Conservation (phyloP, 2,888 invertebrate genomes). For the Unio pictorum region DNA sequence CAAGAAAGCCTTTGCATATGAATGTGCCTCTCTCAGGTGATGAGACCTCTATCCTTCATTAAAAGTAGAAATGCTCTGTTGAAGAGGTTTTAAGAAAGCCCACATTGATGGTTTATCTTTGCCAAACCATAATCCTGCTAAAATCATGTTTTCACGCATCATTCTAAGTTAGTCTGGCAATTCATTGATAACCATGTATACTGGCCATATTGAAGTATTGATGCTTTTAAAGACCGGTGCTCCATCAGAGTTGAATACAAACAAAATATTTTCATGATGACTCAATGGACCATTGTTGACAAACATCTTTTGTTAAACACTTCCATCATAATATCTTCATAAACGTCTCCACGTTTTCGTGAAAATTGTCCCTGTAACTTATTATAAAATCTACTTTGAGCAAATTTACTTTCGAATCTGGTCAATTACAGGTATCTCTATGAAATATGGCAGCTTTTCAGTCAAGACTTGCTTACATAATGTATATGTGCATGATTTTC, state of each 20-base stretch:
- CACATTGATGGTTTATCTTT: background rate
- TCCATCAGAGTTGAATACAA: slow-evolving; percentile 17
- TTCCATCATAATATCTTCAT: slow-evolving; percentile 17
- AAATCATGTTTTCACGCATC: slow-evolving; percentile 16
- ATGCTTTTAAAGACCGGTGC: slow-evolving; percentile 13
- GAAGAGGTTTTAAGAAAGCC: slow-evolving; percentile 11
- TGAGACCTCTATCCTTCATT: slow-evolving; percentile 2
- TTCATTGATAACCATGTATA: slow-evolving; percentile 20
- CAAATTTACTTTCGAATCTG: slow-evolving; percentile 12
- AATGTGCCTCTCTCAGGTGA: slow-evolving; percentile 7
- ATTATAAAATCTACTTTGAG: slow-evolving; percentile 8
- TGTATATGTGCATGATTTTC: slow-evolving; percentile 1
- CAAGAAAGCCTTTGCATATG: slow-evolving; percentile 2
- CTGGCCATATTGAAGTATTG: slow-evolving; percentile 15
- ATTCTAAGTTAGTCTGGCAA: slow-evolving; percentile 13
- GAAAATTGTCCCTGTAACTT: slow-evolving; percentile 8
- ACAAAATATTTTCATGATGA: no score
- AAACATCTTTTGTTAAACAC: no score
- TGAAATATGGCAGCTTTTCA: slow-evolving; percentile 3
- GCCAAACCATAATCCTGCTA: slow-evolving; percentile 12
- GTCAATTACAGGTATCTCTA: slow-evolving; percentile 10
- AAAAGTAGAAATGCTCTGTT: background rate
- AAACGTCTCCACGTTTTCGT: slow-evolving; percentile 1
- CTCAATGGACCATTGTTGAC: no score
- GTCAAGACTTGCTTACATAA: background rate